These are phyloP conservation scores for Tachysurus fulvidraco DNA, from an alignment of 2,113 vertebrate genomes.

Conservation along the genomic window DNA sequence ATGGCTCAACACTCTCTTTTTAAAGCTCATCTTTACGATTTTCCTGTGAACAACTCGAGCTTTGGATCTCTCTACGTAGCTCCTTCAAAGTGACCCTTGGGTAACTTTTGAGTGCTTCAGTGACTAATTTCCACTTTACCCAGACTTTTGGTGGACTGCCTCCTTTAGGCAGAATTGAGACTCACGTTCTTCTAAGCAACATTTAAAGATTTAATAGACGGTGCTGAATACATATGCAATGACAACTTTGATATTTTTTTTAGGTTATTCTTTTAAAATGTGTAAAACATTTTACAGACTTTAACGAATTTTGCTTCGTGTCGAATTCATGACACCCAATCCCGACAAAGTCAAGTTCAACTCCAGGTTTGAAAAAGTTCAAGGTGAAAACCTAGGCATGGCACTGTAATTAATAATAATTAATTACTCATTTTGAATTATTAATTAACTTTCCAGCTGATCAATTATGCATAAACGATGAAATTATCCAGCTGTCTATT, in stretches of 20 bases:
- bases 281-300: not conserved
- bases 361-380: not conserved
- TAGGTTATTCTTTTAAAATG: not conserved
- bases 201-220: not conserved
- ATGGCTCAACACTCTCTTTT: not conserved
- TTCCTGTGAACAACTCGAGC: not conserved
- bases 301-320: not conserved
- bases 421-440: constrained; percentile 4
- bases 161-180: not conserved
- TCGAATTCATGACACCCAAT: not conserved
- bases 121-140: not conserved
- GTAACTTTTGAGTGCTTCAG: not conserved
- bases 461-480: not conserved
- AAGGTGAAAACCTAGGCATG: not conserved
- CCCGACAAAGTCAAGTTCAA: not conserved
- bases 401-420: constrained; percentile 22
- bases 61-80: not conserved
- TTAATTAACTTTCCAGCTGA: constrained; percentile 21
- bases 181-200: not conserved
- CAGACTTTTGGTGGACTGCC: not conserved
- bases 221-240: not conserved
- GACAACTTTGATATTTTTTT: not conserved
- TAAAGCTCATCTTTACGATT: not conserved
- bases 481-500: constrained; percentile 9
- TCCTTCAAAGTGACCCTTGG: not conserved